A percentile compares a stretch with the other conserved stretches of the same genome.
These are phyloP conservation scores for Rhodeus uyekii DNA, from an alignment of 2,797 vertebrate species.

Conservation along the genomic window DNA sequence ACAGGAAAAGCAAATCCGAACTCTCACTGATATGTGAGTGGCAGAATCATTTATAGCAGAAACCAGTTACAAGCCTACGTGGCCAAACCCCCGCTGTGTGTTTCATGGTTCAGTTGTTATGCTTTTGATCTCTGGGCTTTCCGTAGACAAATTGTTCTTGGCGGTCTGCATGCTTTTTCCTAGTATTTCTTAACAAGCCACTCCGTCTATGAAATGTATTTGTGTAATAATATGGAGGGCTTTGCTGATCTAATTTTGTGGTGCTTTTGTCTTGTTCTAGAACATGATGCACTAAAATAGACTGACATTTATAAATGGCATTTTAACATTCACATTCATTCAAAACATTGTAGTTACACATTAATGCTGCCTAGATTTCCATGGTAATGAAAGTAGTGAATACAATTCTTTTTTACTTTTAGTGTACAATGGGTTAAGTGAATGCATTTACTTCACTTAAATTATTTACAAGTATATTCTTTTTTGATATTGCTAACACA, in stretches of 20 bases:
- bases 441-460: slow-evolving; percentile 7
- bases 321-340: slow-evolving; percentile 3
- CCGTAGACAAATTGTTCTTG: slow-evolving; percentile 3
- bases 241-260: not conserved
- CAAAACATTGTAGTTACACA: not conserved
- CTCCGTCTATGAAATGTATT: not conserved
- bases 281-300: not conserved
- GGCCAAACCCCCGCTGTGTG: slow-evolving; percentile 16
- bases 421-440: slow-evolving; percentile 1
- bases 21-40: slow-evolving; percentile 35
- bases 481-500: slow-evolving; percentile 29
- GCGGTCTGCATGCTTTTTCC: not conserved
- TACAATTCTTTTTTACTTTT: not conserved
- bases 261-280: not conserved
- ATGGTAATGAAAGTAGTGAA: not conserved
- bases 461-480: slow-evolving; percentile 27
- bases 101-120: slow-evolving; percentile 32
- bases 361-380: not conserved
- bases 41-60: slow-evolving; percentile 38
- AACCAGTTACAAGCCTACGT: slow-evolving; percentile 18
- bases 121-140: slow-evolving; percentile 26
- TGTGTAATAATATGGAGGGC: not conserved
- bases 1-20: slow-evolving; percentile 14
- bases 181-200: slow-evolving; percentile 16
- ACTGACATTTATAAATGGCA: not conserved